These are phyloP conservation scores for Drosophila mulleri DNA, from an alignment of 2,888 invertebrate species.

Conservation along the genomic window DNA sequence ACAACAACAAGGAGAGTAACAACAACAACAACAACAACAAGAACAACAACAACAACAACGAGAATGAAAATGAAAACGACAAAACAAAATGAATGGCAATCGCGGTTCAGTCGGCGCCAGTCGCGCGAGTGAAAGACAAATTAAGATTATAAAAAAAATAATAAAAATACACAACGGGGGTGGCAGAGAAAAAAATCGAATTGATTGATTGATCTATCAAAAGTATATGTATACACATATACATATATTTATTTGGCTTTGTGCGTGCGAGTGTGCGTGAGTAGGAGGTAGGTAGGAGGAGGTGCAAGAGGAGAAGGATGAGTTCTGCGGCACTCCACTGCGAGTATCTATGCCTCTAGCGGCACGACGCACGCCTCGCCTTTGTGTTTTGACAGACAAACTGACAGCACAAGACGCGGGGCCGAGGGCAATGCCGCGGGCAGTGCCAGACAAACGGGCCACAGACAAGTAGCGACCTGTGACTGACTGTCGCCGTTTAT, in stretches of 20 bases:
- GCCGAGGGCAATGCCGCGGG: slow-evolving; percentile 46
- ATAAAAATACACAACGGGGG: slow-evolving; percentile 67
- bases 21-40: slow-evolving; percentile 2
- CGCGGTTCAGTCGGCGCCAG: slow-evolving; percentile 75
- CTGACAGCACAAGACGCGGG: slow-evolving; percentile 76
- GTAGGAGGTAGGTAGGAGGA: not conserved
- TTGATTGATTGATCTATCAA: slow-evolving; percentile 82
- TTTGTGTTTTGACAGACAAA: slow-evolving; percentile 80
- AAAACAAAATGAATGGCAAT: slow-evolving; percentile 75
- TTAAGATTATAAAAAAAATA: slow-evolving; percentile 79
- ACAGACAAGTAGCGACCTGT: slow-evolving; percentile 58
- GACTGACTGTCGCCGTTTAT: slow-evolving; percentile 79
- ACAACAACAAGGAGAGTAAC: not conserved
- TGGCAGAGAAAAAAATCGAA: slow-evolving; percentile 45
- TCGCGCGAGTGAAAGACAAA: slow-evolving; percentile 79
- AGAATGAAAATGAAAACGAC: slow-evolving; percentile 53
- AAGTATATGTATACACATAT: slow-evolving; percentile 37
- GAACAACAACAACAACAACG: not conserved
- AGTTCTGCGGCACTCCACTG: slow-evolving; percentile 44
- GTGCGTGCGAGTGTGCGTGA: slow-evolving; percentile 23
- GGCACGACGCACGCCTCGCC: slow-evolving; percentile 47
- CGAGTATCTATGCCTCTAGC: slow-evolving; percentile 59
- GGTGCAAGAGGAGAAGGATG: no score
- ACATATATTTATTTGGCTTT: slow-evolving; percentile 28
- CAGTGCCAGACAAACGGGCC: slow-evolving; percentile 29